phyloP scores from a whole-genome alignment of 1,140 invertebrate genomes.

The Cryptotermes secundus region DNA sequence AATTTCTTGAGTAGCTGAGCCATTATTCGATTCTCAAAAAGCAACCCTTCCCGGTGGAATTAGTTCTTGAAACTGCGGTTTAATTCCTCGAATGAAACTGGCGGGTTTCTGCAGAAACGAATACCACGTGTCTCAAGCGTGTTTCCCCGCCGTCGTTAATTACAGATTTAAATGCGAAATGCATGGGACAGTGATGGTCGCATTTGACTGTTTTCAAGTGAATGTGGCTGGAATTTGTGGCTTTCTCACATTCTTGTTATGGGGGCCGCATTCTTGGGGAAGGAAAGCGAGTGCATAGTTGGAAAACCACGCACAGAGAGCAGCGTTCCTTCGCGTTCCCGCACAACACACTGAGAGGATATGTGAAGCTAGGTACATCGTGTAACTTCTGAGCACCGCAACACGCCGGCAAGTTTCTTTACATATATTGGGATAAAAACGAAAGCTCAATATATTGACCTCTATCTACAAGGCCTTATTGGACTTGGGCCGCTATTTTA shows the following conservation, averaged over 20 bases:
- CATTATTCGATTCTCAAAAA: no score
- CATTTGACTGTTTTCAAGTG: neutral
- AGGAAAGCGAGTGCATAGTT: neutral
- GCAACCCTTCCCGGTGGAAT: neutral
- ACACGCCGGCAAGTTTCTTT: no score
- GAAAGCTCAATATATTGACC: no score
- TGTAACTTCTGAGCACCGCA: neutral
- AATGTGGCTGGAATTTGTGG: constrained; percentile 2
- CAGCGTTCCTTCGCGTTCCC: neutral
- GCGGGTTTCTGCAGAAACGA: neutral
- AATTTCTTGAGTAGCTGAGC: no score
- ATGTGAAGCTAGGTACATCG: neutral
- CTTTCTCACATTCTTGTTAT: neutral
- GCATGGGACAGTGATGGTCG: neutral
- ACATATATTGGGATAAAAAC: no score
- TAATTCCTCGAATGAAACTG: no score
- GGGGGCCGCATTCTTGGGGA: neutral
- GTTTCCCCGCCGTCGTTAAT: neutral
- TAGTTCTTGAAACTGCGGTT: no score
- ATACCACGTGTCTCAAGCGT: neutral
- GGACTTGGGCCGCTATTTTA: no score
- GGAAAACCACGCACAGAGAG: neutral
- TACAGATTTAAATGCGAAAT: neutral
- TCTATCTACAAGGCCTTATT: no score
- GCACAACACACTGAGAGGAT: neutral